phyloP scores from a whole-genome alignment of 2,797 vertebrate species.

The Phataginus tricuspis region DNA sequence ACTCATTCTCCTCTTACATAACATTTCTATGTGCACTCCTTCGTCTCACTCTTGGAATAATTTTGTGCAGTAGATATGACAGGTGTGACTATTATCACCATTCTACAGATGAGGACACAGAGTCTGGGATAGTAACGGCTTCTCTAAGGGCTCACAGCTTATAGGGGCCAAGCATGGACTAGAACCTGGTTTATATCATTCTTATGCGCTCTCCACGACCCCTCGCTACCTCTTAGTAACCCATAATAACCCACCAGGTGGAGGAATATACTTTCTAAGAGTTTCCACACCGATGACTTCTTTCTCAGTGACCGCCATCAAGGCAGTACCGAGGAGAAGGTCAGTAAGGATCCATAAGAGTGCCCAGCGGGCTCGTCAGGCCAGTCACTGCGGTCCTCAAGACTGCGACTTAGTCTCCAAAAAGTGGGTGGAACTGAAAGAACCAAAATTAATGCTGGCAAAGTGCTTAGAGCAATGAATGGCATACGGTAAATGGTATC shows the following conservation, averaged over 20 bases:
- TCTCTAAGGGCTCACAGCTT: neutral
- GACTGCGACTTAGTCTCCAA: neutral
- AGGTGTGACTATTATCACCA: neutral
- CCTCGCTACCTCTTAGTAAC: neutral
- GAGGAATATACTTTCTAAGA: neutral
- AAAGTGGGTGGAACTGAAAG: neutral
- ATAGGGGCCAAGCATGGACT: neutral
- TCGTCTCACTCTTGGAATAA: neutral
- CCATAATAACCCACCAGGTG: neutral
- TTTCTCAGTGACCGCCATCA: neutral
- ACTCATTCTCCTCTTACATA: neutral
- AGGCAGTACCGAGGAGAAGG: neutral
- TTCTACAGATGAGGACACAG: neutral
- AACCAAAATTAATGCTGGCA: neutral
- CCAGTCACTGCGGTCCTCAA: neutral
- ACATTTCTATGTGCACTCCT: neutral
- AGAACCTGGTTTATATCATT: neutral
- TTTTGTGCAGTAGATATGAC: neutral
- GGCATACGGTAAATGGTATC: rapidly evolving
- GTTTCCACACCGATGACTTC: neutral
- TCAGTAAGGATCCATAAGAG: neutral
- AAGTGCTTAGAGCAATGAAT: neutral
- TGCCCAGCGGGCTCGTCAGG: neutral
- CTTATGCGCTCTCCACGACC: neutral
- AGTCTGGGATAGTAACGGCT: neutral